These are phyloP conservation scores for Hippopotamus amphibius DNA, from an alignment of 2,113 vertebrate species.

Conservation along the genomic window DNA sequence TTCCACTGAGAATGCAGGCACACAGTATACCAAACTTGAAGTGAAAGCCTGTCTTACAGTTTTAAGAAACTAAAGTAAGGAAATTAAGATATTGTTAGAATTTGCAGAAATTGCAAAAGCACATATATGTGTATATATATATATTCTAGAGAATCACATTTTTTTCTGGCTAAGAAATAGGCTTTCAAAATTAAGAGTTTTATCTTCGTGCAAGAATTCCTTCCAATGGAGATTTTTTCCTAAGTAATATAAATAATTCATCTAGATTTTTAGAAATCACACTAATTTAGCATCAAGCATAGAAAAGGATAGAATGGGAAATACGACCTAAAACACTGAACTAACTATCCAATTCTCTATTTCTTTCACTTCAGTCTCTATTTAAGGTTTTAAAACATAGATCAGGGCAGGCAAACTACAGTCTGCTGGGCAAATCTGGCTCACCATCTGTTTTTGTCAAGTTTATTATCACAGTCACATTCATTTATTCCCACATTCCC, in stretches of 20 bases:
- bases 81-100: not conserved
- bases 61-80: not conserved
- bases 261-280: not conserved
- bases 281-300: not conserved
- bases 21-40: not conserved
- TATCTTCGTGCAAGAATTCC: not conserved
- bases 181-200: not conserved
- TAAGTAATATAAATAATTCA: not conserved
- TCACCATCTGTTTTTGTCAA: not conserved
- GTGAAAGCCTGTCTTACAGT: not conserved
- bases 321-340: not conserved
- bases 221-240: not conserved
- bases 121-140: not conserved
- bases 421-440: not conserved
- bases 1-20: not conserved
- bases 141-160: not conserved
- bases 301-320: not conserved
- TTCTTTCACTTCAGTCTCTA: not conserved
- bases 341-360: not conserved
- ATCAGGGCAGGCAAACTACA: not conserved
- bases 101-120: not conserved
- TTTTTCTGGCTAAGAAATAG: not conserved
- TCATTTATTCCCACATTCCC: not conserved
- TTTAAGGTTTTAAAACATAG: not conserved
- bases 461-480: not conserved